Conservation (phyloP, 2,113 vertebrate species). For the Elephantulus edwardii region DNA sequence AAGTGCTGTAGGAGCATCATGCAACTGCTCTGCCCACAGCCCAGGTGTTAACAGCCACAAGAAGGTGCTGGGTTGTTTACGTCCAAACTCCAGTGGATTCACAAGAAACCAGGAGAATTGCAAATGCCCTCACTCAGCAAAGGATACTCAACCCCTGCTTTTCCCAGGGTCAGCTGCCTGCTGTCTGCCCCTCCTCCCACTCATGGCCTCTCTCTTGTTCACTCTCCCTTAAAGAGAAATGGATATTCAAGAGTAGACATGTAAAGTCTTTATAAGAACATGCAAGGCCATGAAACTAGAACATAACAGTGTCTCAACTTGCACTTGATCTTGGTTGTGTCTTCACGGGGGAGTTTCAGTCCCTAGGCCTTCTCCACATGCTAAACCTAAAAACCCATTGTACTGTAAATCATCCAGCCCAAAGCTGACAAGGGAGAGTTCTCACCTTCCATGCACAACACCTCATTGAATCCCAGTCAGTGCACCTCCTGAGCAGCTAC, state of each 20-base stretch:
- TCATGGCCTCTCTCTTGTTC: not conserved
- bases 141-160: not conserved
- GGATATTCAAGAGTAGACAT: not conserved
- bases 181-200: not conserved
- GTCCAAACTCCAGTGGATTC: not conserved
- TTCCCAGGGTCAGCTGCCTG: not conserved
- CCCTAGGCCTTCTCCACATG: not conserved
- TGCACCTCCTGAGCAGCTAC: not conserved
- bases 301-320: not conserved
- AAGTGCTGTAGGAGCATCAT: not conserved
- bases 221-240: not conserved
- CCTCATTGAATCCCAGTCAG: not conserved
- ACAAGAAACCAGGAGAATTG: not conserved
- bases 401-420: no score
- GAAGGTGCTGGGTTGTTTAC: not conserved
- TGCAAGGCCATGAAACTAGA: accelerated
- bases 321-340: not conserved
- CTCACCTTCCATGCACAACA: no score
- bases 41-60: conserved; percentile 45
- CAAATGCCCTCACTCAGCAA: not conserved
- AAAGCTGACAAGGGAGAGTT: no score
- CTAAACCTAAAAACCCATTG: not conserved
- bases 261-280: not conserved
- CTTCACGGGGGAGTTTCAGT: no score
- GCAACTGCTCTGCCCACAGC: conserved; percentile 20